These are phyloP conservation scores for Steromphala cineraria DNA, from an alignment of 2,888 invertebrate genomes.

Conservation along the genomic window DNA sequence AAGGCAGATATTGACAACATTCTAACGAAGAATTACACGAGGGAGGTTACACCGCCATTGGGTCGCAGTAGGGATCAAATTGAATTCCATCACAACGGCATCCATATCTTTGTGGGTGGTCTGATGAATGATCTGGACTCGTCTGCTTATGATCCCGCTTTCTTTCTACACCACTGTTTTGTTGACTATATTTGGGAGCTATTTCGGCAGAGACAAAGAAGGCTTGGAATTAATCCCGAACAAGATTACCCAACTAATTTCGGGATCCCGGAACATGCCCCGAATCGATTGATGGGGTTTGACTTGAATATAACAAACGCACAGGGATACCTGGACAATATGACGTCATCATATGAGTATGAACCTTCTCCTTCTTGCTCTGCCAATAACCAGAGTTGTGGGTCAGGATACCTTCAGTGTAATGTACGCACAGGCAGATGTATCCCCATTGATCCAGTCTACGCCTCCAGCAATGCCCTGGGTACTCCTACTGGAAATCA, in stretches of 20 bases:
- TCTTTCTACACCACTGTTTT: conserved; percentile 60
- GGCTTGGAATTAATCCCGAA: conserved; percentile 14
- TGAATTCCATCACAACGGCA: conserved; percentile 61
- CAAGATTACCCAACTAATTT: not conserved
- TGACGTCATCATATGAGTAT: conserved; percentile 48
- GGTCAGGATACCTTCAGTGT: conserved; percentile 37
- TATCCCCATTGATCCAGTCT: not conserved
- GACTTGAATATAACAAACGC: conserved; percentile 49
- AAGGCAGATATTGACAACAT: not conserved
- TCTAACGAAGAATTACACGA: not conserved
- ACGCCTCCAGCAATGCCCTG: not conserved
- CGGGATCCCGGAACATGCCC: conserved; percentile 35
- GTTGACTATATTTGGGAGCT: conserved; percentile 59
- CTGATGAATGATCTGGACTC: conserved; percentile 59
- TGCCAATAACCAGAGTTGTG: conserved; percentile 43
- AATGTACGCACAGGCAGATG: not conserved
- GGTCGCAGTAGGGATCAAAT: conserved; percentile 54
- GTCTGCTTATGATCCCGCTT: conserved; percentile 61
- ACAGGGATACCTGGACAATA: conserved; percentile 51
- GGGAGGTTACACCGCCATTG: conserved; percentile 38
- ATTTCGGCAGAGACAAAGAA: conserved; percentile 49
- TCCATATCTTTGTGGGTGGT: conserved; percentile 63
- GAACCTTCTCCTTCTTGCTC: conserved; percentile 46
- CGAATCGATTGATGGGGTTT: conserved; percentile 53
- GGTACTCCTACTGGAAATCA: too few relatives aligned